Percentiles rank a stretch among this genome's conserved stretches.
These are phyloP conservation scores for Hipparchia sbordonii DNA, from an alignment of 2,888 invertebrate species.

Conservation along the genomic window DNA sequence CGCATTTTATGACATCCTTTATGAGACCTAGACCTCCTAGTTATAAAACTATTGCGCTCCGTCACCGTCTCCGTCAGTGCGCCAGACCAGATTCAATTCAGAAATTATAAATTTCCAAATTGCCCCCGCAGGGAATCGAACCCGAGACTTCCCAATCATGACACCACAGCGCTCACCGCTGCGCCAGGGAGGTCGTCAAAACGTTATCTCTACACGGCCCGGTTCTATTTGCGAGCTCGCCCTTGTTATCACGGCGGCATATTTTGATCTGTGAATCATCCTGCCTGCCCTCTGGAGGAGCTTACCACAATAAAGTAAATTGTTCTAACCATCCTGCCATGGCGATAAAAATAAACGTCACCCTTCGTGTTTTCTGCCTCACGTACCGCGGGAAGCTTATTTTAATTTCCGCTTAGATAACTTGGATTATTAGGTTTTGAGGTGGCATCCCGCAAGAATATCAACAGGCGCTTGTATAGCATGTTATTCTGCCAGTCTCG, in stretches of 20 bases:
- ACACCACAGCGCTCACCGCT: no score
- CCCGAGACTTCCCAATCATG: no score
- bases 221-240: neutral
- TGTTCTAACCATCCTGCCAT: neutral
- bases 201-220: neutral
- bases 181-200: neutral
- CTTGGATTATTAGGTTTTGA: neutral
- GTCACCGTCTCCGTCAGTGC: no score
- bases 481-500: neutral
- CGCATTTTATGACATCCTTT: no score
- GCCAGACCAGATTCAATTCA: no score
- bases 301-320: slow-evolving; percentile 13
- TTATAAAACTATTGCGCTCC: no score
- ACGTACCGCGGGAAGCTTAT: no score
- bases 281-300: slow-evolving; percentile 3
- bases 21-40: no score
- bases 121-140: no score
- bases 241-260: neutral
- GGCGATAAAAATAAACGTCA: slow-evolving; percentile 10
- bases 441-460: neutral
- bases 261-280: slow-evolving; percentile 11
- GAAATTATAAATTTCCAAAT: no score
- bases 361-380: slow-evolving; percentile 10
- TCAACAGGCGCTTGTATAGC: neutral
- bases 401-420: neutral